Evolutionary conservation across 2,797 vertebrate genomes (phyloP), one percentile per base, ranked within the genome.

Genomic region (Poecilia picta): DNA sequence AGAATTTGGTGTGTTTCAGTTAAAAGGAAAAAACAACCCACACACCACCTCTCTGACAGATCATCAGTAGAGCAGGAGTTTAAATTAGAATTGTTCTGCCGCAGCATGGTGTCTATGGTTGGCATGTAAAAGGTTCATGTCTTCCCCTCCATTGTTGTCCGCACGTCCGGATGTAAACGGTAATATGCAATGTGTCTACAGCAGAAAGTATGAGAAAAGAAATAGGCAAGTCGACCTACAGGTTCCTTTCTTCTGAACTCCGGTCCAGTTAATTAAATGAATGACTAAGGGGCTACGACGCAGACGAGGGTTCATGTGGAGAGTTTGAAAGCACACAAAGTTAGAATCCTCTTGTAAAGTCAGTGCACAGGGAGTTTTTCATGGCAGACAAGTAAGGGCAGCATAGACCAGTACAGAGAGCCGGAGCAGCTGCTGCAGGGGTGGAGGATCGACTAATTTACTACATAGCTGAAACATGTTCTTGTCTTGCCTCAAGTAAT

Each of bases 251-350:
- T 47, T 31, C 68, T 73, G 73, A 74, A 83, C 80, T 85, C 62
- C 66, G 73, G 89, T 47, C 16, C 81, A 78, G 73, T 76, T 92
- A 88, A 92, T 93, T 94, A 77, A 93, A 91, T 95, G 89, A 93
- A 79, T 84, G 75, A 81, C 70, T 31, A 62, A 89, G 86, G 81
- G 85, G 80, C 74, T 74, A 81, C 76, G 76, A 59, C 71, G 81
- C 72, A 55, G 76, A 81, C 82, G 36, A 75, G 66, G 77, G 75
- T 78, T 23, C 46, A 2, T 1, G 2, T 1, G 46, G 70, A 71
- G 85, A 85, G 88, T 12, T 33, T 85, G 85, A 91, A 91, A 84
- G 85, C 84, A 75, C 85, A 87, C n/a, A 2, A 11, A 80, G 80
- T 74, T 79, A 66, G 81, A 77, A 71, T 43, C 68, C 70, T 64